Percentiles rank a stretch among this genome's conserved stretches.
Conservation (phyloP, 2,888 invertebrate species). For the Ryuthela nishihirai region DNA sequence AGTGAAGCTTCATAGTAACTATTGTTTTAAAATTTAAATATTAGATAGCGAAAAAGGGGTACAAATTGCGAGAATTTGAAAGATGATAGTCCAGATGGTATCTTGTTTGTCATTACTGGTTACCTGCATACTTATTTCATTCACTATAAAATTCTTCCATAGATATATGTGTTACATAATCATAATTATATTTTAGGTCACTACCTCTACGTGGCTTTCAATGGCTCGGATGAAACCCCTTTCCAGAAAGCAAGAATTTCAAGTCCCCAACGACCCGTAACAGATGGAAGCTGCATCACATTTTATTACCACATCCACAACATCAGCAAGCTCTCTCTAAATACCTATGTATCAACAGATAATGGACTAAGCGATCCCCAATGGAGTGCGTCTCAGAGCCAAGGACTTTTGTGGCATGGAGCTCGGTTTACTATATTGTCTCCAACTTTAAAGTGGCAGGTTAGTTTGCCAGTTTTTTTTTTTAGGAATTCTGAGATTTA, state of each 20-base stretch:
- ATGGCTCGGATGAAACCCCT: not conserved
- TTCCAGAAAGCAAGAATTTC: constrained; percentile 14
- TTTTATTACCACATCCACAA: constrained; percentile 38
- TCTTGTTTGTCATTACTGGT: too few relatives aligned
- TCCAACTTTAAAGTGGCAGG: constrained; percentile 23
- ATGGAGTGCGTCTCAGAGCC: constrained; percentile 18
- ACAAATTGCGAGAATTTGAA: too few relatives aligned
- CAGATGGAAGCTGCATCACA: constrained; percentile 18
- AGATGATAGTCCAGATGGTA: too few relatives aligned
- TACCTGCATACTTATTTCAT: too few relatives aligned
- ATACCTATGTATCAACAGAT: constrained; percentile 14
- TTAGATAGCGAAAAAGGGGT: too few relatives aligned
- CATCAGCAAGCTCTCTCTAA: constrained; percentile 15
- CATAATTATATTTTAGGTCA: too few relatives aligned
- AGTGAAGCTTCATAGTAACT: too few relatives aligned
- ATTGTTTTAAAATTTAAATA: too few relatives aligned
- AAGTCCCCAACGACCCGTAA: constrained; percentile 7
- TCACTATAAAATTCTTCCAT: too few relatives aligned
- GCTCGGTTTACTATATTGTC: constrained; percentile 18
- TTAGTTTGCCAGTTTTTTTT: not conserved
- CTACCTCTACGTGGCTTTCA: constrained; percentile 23
- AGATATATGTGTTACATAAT: too few relatives aligned
- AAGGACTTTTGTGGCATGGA: constrained; percentile 33
- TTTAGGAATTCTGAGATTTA: too few relatives aligned
- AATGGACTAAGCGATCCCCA: constrained; percentile 21